Percentiles rank a stretch among this genome's conserved stretches.
Conservation (phyloP, 2,797 vertebrate species). For the Chloroceryle amazona region DNA sequence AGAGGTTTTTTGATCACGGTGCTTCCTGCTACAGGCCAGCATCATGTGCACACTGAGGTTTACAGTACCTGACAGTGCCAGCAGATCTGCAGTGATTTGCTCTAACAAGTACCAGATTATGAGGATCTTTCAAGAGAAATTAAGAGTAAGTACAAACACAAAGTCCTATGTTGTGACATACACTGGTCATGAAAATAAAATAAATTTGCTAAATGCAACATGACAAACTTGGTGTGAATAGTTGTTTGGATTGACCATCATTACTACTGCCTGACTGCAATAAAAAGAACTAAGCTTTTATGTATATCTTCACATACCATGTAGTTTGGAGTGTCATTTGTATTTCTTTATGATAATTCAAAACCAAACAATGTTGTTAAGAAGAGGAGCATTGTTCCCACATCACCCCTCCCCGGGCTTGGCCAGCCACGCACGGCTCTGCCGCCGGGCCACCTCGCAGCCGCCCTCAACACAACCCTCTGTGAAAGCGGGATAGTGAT, state of each 20-base stretch:
- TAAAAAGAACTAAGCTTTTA: neutral
- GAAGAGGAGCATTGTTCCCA: neutral
- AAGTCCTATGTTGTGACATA: neutral
- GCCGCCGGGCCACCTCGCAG: neutral
- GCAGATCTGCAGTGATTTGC: constrained; percentile 13
- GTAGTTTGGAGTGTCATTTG: neutral
- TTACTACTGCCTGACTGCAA: neutral
- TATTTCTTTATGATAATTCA: neutral
- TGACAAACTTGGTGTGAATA: neutral
- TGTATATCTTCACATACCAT: neutral
- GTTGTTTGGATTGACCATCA: neutral
- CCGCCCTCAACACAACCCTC: neutral
- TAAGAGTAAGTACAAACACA: neutral
- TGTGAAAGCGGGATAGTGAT: rapidly evolving
- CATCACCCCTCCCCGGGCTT: neutral
- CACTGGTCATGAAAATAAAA: neutral
- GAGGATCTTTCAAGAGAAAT: neutral
- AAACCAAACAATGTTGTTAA: neutral
- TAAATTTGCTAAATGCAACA: neutral
- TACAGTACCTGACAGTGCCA: constrained; percentile 25
- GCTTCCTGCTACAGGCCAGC: neutral
- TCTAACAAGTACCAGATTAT: constrained; percentile 11
- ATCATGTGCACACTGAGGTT: neutral
- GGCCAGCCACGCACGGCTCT: neutral
- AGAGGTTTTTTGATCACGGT: neutral